Evolutionary conservation across 2,113 vertebrate genomes (phyloP), one percentile per base, ranked within the genome.

Genomic region (Paradisaea rubra): DNA sequence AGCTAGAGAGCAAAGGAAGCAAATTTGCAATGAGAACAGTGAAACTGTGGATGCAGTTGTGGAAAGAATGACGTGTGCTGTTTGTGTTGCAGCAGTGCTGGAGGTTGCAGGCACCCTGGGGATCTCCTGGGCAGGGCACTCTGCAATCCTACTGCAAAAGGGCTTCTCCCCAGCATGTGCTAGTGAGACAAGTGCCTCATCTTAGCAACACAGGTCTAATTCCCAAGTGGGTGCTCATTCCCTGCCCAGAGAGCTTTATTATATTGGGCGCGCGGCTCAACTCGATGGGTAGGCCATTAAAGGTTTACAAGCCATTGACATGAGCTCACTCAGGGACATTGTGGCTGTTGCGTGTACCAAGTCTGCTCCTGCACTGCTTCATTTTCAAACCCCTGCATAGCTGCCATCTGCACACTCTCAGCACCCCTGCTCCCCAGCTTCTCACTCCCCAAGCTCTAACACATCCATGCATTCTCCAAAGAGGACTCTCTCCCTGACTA

Each of bases 21-120:
- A 91, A 94, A 95, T 95, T 84, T 86, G 82, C 82, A 93, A 88
- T 72, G 90, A 94, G 69, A 91, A 57, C 57, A 71, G 82, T 53
- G 54, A 71, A 90, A 85, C 28, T 81, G 65, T 25, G 61, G 42
- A 37, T 93, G 90, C 50, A 79, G 86, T n/a, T 88, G 61, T 90
- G 70, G 61, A 72, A 94, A 70, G 56, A 89, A 64, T 47, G 28
- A 74, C 85, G 81, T 95, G 72, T 49, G 45, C 64, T 88, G 77
- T 86, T 71, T 73, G 77, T 41, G 25, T n/a, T 56, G 76, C 93
- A 93, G 91, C 21, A 15, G 31, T 10, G n/a, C 59, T 25, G 76
- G 56, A 68, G 80, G 60, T 7, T 83, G 61, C 64, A 64, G 60
- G 17, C 18, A 10, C 18, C 2, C 1, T 16, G 31, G 30, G 24